phyloP scores from a whole-genome alignment of 92 coral and sea anemone species.

The Epizoanthus ramosus region DNA sequence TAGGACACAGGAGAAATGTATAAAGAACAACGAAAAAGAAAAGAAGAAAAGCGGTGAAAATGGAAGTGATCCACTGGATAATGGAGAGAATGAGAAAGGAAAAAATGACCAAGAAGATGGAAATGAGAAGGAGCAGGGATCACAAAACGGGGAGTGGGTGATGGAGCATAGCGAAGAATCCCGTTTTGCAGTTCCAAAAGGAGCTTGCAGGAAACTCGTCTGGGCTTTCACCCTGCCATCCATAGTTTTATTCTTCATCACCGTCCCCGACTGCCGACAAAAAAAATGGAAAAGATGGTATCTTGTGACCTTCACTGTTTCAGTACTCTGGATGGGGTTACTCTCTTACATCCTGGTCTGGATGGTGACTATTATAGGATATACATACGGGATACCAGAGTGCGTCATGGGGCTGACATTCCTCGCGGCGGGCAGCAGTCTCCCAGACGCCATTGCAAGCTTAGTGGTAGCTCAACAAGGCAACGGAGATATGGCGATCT shows the following conservation, averaged over 20 bases:
- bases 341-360: constrained; percentile 94
- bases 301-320: constrained; percentile 78
- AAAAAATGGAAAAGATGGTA: constrained; percentile 86
- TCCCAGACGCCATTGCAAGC: constrained; percentile 99
- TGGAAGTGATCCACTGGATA: neutral
- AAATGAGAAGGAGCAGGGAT: constrained; percentile 49
- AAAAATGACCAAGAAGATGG: constrained; percentile 39
- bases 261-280: constrained; percentile 93
- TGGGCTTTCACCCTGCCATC: constrained; percentile 89
- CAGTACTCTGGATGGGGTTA: constrained; percentile 97
- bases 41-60: constrained; percentile 28
- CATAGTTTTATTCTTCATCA: constrained; percentile 75
- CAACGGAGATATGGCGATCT: constrained; percentile 97
- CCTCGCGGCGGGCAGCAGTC: constrained; percentile 99
- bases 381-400: constrained; percentile 94
- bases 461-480: constrained; percentile 95
- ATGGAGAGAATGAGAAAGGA: constrained; percentile 39
- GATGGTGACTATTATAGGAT: constrained; percentile 96
- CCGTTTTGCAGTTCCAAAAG: constrained; percentile 68
- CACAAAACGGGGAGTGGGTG: constrained; percentile 40
- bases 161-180: constrained; percentile 33
- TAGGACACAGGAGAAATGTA: constrained; percentile 39
- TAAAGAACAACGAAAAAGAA: constrained; percentile 31
- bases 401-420: constrained; percentile 99
- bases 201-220: constrained; percentile 60